Percentiles rank a stretch among this genome's conserved stretches.
Conservation (phyloP, 2,797 vertebrate species). For the Oreortyx pictus region DNA sequence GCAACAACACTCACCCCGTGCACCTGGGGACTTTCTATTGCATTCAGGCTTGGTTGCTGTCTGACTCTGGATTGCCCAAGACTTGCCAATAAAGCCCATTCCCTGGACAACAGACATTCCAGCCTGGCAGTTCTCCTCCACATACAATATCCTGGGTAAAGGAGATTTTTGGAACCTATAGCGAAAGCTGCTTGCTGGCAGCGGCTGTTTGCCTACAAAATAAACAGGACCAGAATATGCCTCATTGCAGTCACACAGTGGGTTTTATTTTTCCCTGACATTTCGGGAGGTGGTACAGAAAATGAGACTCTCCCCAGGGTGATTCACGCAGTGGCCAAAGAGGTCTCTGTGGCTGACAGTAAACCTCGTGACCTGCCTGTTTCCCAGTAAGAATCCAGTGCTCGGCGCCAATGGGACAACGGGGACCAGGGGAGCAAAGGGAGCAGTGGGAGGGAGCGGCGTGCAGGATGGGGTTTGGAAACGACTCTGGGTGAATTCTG, state of each 20-base stretch:
- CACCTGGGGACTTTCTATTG: rapidly evolving
- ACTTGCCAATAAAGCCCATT: background rate
- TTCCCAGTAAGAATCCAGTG: slow-evolving; percentile 55
- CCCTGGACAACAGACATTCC: slow-evolving; percentile 57
- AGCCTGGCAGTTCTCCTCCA: slow-evolving; percentile 60
- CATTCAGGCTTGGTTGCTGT: background rate
- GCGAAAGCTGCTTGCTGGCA: slow-evolving; percentile 20
- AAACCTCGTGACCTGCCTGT: slow-evolving; percentile 65
- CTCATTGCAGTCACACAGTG: slow-evolving; percentile 49
- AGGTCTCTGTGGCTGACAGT: slow-evolving; percentile 62
- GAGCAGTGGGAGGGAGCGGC: background rate
- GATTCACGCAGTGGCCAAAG: slow-evolving; percentile 48
- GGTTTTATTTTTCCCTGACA: slow-evolving; percentile 66
- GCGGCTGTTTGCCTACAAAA: slow-evolving; percentile 58
- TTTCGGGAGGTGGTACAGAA: slow-evolving; percentile 54
- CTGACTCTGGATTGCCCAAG: background rate
- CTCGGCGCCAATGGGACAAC: slow-evolving; percentile 55
- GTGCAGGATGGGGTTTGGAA: slow-evolving; percentile 70
- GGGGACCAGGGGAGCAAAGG: background rate
- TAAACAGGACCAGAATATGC: slow-evolving; percentile 53
- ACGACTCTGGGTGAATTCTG: slow-evolving; percentile 32
- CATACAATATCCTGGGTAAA: slow-evolving; percentile 25
- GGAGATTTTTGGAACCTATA: slow-evolving; percentile 39
- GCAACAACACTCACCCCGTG: rapidly evolving
- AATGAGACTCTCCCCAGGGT: slow-evolving; percentile 59